phyloP scores from a whole-genome alignment of 2,888 invertebrate genomes.

The Epirrhoe tristata region DNA sequence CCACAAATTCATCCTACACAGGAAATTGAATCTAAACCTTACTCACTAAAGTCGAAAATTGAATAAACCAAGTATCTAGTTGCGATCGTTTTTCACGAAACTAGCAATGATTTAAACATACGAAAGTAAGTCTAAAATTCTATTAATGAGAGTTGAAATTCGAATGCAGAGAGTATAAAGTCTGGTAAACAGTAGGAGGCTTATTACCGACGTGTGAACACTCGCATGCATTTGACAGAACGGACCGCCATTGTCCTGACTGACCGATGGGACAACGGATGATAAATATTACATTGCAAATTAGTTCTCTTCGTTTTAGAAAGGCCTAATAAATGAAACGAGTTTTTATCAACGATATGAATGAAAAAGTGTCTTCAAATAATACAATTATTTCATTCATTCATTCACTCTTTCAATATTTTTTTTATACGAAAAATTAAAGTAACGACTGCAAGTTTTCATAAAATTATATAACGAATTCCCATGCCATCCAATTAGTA shows the following conservation, averaged over 20 bases:
- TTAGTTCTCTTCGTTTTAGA: constrained; percentile 36
- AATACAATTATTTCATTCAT: too few relatives aligned
- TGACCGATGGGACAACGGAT: constrained; percentile 59
- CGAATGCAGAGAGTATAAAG: constrained; percentile 3
- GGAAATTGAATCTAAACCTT: constrained; percentile 1
- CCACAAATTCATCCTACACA: constrained; percentile 33
- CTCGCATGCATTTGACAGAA: constrained; percentile 60
- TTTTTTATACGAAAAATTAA: too few relatives aligned
- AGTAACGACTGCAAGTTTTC: too few relatives aligned
- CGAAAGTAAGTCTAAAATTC: not conserved
- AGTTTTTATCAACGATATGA: too few relatives aligned
- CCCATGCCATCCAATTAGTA: too few relatives aligned
- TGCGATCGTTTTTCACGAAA: constrained; percentile 23
- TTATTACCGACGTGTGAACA: constrained; percentile 65
- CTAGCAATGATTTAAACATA: not conserved
- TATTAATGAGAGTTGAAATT: constrained; percentile 19
- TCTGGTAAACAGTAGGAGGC: constrained; percentile 56
- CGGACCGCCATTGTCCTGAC: constrained; percentile 48
- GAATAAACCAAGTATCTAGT: not conserved
- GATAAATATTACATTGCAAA: constrained; percentile 52
- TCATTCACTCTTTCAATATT: too few relatives aligned
- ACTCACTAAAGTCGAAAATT: not conserved
- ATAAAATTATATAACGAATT: too few relatives aligned
- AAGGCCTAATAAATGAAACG: constrained; percentile 20
- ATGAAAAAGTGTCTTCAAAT: too few relatives aligned